Evolutionary conservation across 1,140 invertebrate genomes (phyloP).

Genomic region (Bilobella aurantiaca): DNA sequence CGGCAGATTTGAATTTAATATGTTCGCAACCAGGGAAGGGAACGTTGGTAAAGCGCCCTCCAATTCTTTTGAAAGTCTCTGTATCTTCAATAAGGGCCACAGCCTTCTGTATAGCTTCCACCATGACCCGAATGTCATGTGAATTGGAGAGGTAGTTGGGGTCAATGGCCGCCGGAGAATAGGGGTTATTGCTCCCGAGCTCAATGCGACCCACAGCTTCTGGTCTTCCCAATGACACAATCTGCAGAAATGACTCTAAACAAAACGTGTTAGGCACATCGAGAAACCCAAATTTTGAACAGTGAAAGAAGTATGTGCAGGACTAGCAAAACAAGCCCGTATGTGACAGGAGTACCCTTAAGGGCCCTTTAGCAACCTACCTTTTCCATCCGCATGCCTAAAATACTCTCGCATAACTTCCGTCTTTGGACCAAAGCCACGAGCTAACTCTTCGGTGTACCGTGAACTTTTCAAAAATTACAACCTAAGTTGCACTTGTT

Average conservation of each 20-base stretch:
- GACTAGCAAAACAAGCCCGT: no score
- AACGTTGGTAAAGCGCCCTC: constrained; percentile 13
- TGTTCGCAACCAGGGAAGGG: constrained; percentile 22
- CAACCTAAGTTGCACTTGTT: no score
- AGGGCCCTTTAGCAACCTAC: no score
- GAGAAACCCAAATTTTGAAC: no score
- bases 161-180: constrained; percentile 15
- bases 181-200: not conserved
- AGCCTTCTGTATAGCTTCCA: constrained; percentile 21
- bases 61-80: constrained; percentile 13
- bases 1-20: constrained; percentile 55
- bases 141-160: constrained; percentile 20
- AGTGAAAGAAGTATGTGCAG: no score
- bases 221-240: constrained; percentile 20
- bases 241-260: not conserved
- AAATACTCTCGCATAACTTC: not conserved
- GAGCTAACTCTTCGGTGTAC: not conserved
- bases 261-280: not conserved
- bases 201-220: constrained; percentile 6
- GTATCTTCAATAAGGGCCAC: constrained; percentile 20
- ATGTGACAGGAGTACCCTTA: no score
- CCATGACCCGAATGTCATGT: constrained; percentile 11
- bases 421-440: not conserved
- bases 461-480: no score
- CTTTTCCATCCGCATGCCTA: not conserved